These are phyloP conservation scores for Aproaerema taeniolella DNA, from an alignment of 2,888 invertebrate species.

Conservation along the genomic window DNA sequence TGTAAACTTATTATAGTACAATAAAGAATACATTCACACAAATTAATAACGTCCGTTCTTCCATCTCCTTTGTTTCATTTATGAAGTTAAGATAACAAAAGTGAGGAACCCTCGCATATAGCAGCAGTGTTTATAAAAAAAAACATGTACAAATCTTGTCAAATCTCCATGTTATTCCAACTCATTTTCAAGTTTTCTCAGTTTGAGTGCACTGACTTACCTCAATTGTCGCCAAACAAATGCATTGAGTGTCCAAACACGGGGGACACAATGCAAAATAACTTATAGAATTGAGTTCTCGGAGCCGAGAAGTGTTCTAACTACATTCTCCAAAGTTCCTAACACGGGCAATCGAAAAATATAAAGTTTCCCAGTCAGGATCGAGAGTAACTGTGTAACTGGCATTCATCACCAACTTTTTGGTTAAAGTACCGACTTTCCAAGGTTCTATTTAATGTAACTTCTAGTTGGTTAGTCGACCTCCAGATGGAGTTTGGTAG, in stretches of 20 bases:
- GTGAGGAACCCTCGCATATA: too few species aligned
- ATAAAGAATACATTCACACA: too few species aligned
- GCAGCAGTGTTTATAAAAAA: too few species aligned
- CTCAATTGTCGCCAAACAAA: conserved; percentile 11
- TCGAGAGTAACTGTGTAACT: conserved; percentile 66
- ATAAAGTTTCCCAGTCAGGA: conserved; percentile 57
- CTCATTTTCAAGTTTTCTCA: conserved; percentile 6
- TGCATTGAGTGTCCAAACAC: conserved; percentile 25
- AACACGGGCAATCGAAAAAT: conserved; percentile 73
- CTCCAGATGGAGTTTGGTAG: too few species aligned
- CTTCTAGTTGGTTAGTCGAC: too few species aligned
- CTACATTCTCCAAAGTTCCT: conserved; percentile 65
- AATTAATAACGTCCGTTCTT: too few species aligned
- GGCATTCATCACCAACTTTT: conserved; percentile 64
- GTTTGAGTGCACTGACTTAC: conserved; percentile 10
- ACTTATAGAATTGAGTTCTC: conserved; percentile 55
- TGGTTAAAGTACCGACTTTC: conserved; percentile 50
- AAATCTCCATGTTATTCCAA: conserved; percentile 6
- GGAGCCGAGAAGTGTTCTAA: conserved; percentile 53
- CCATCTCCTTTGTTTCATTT: too few species aligned
- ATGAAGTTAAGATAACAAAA: too few species aligned
- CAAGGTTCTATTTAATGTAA: too few species aligned
- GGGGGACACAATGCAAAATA: conserved; percentile 51
- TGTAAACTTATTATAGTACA: too few species aligned
- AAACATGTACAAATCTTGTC: too few species aligned